Base-by-base conservation (phyloP, 2,888 invertebrate genomes). In the Drosophila sordidapex region DNA sequence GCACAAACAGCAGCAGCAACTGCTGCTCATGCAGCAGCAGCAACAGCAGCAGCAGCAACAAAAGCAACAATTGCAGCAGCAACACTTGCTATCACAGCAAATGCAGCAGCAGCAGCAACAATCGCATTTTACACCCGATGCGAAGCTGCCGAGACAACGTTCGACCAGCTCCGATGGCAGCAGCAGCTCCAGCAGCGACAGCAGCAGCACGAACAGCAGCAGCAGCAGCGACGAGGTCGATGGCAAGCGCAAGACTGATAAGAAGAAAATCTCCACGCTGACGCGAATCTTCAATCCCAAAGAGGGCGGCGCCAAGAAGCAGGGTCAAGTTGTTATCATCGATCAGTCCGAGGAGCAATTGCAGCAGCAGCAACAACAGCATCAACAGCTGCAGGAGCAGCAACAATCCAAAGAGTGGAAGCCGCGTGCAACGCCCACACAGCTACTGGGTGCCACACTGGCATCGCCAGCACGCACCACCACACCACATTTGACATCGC, bases 311-410 rank as follows among this genome's bases (percentile, higher is more conserved):
- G 96, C 96, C 3, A 96, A 95, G 81, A 95, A 95, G 64, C 96
- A 96, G 91, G 96, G 95, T 4, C 96, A 96, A 79, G 96, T 96
- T 60, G 95, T 96, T 61, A 95, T 96, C 63, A 95, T 96, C 70
- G 96, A 96, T 81, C 94, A 94, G 76, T 94, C 94, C 49, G 94
- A 94, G 76, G 94, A 94, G 83, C 89, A 93, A 57, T 85, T 94
- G 81, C 89, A 93, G 57, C 89, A 91, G 49, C 87, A 84, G 35
- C 79, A 80, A 0, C 70, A 64, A 4, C 63, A 63, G 2, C 71
- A 71, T 0, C 62, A 64, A 5, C 62, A 63, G 2, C 71, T 70
- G 0, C 62, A 56, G 5, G 57, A 60, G 31, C 68, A 61, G 38
- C 70, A 52, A 33, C 61, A 58, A 43, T 74, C 87, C 87, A 73